These are phyloP conservation scores for Achlya flavicornis DNA, from an alignment of 2,888 invertebrate genomes.

Conservation along the genomic window DNA sequence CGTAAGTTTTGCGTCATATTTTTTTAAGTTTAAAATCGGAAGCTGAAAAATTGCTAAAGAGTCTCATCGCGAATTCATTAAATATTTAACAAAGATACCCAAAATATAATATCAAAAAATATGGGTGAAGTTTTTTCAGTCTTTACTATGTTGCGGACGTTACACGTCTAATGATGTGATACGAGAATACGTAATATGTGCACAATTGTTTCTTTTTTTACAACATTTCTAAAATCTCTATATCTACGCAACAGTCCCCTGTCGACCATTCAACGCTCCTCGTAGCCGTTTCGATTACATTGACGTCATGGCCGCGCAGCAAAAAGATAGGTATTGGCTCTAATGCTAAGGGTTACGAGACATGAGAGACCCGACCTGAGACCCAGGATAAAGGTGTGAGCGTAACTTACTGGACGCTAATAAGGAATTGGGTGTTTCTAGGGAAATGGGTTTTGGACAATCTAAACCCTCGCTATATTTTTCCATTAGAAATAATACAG, in stretches of 20 bases:
- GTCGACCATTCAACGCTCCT: constrained; percentile 58
- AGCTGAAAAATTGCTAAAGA: no score
- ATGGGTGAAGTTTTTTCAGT: no score
- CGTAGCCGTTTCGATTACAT: constrained; percentile 70
- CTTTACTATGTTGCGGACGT: no score
- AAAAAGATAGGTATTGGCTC: constrained; percentile 72
- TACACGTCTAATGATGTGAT: no score
- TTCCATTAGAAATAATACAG: background rate
- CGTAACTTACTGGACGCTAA: constrained; percentile 45
- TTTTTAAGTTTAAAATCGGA: no score
- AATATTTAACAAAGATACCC: no score
- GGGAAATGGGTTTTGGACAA: constrained; percentile 21
- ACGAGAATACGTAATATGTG: no score
- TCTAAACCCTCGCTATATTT: background rate
- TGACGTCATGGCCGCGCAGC: constrained; percentile 61
- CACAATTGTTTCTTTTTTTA: background rate
- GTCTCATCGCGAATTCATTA: no score
- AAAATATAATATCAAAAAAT: no score
- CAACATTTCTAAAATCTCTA: constrained; percentile 29
- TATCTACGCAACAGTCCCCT: constrained; percentile 42
- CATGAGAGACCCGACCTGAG: constrained; percentile 41
- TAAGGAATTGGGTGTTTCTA: constrained; percentile 31
- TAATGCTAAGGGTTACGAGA: constrained; percentile 62
- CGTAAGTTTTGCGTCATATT: no score
- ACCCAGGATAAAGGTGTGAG: constrained; percentile 33